Base-by-base conservation (phyloP, 2,888 invertebrate genomes). In the Cheilosia vernalis region DNA sequence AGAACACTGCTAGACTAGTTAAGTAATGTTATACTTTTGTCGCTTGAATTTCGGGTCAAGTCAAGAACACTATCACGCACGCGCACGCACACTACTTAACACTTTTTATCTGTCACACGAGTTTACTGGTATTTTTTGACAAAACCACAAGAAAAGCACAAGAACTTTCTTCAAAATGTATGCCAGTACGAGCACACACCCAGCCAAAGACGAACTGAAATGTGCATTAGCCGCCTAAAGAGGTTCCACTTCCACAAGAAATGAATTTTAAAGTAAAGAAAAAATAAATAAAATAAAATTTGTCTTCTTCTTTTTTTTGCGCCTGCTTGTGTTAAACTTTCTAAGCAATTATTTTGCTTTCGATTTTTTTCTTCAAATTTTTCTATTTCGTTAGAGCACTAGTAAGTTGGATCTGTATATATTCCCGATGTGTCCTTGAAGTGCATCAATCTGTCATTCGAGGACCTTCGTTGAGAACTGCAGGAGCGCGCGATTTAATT, bases 121-220 rank as follows among this genome's bases (percentile, higher is more conserved):
- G 72, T 53, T 78, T 73, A 83, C 67, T 61, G 63, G 63, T 60
- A 69, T 66, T 72, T 55, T 67, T 44, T 42, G 58, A 70, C 56
- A 79, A 70, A 56, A 72, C 19, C 10, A 60, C 44, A 44, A 33
- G 19, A 15, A 63, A 58, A 66, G 56, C 42, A 33, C 60, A 70
- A 47, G 70, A 81, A 85, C 81, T 85, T 85, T 85, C 85, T 81
- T 81, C 51, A 67, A 74, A 74, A 80, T 85, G 80, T 85, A 42
- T 76, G 80, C 80, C 80, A 80, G 44, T 53, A 60, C 24, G 47
- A 51, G 64, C 66, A 61, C 69, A 69, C 66, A 56, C 64, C 64
- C 30, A 73, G 56, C n/a, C 40, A 70, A 27, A 15, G 60, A 49
- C 53, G 24, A 33, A 27, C 56, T 58, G 42, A 74, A 72, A 77